These are phyloP conservation scores for Athalia cordata DNA, from an alignment of 2,888 invertebrate genomes.

Conservation along the genomic window DNA sequence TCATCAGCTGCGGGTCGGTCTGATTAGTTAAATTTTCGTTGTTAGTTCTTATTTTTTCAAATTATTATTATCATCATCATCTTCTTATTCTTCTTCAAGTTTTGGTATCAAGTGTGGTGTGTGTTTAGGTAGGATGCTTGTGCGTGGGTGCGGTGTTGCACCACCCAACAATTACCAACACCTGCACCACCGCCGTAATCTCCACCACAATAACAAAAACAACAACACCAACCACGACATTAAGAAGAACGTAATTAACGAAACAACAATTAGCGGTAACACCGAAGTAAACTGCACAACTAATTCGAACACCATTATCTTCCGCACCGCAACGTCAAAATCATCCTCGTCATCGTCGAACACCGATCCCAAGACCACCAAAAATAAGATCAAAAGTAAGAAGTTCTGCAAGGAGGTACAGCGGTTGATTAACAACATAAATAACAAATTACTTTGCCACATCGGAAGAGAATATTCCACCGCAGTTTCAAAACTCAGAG, in stretches of 20 bases:
- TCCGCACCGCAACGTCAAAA: background rate
- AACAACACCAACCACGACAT: background rate
- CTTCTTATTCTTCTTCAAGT: background rate
- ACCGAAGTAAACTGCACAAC: background rate
- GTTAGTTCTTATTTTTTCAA: background rate
- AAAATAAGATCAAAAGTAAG: too few relatives aligned
- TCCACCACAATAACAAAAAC: constrained; percentile 7
- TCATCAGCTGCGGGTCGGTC: constrained; percentile 43
- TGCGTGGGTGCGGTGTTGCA: constrained; percentile 71
- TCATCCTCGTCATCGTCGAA: too few relatives aligned
- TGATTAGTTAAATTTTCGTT: constrained; percentile 5
- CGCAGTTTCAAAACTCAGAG: constrained; percentile 40
- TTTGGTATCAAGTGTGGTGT: constrained; percentile 63
- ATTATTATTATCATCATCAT: background rate
- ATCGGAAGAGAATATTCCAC: constrained; percentile 36
- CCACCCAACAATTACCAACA: constrained; percentile 59
- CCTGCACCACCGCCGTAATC: constrained; percentile 8
- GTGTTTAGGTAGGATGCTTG: constrained; percentile 71
- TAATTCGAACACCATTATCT: background rate
- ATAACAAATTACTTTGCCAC: constrained; percentile 29
- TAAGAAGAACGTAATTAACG: background rate
- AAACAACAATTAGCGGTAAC: constrained; percentile 5
- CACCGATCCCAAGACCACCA: too few relatives aligned
- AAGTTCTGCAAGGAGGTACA: too few relatives aligned
- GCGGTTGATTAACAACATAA: constrained; percentile 7